Conservation (phyloP, 2,797 vertebrate genomes). For the Thamnophis elegans region DNA sequence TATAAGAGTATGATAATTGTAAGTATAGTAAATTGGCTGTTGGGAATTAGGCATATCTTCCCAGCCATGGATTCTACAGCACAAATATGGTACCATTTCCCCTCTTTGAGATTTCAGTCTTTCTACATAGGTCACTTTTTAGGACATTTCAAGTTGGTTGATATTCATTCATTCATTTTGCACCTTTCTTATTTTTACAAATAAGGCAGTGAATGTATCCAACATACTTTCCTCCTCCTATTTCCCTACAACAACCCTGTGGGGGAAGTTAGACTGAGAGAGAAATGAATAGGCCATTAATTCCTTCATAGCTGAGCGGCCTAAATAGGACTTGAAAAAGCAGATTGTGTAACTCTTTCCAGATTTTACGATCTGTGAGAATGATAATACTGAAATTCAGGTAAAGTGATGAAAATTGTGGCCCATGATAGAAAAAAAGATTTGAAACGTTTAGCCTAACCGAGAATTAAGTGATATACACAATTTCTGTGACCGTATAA, state of each 20-base stretch:
- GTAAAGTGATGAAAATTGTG: background rate
- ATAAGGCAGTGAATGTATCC: too few relatives aligned
- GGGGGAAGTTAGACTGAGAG: too few relatives aligned
- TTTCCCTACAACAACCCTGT: too few relatives aligned
- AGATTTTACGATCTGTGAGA: background rate
- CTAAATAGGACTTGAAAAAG: too few relatives aligned
- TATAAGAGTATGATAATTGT: background rate
- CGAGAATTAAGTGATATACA: background rate
- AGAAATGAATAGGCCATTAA: too few relatives aligned
- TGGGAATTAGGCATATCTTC: background rate
- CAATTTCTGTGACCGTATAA: too few relatives aligned
- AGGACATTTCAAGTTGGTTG: background rate
- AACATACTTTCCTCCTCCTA: too few relatives aligned
- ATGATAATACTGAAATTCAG: background rate
- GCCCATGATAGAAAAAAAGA: background rate
- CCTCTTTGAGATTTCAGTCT: background rate
- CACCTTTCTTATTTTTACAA: too few relatives aligned
- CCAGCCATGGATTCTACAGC: background rate
- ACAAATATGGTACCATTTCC: background rate
- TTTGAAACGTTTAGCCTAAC: background rate
- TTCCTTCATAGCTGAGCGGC: background rate
- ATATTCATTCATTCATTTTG: background rate
- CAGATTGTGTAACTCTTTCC: background rate
- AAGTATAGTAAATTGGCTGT: background rate
- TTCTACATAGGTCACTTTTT: background rate